Percentiles rank a stretch among this genome's conserved stretches.
These are phyloP conservation scores for Drosophila nigricruria DNA, from an alignment of 2,888 invertebrate genomes.

Conservation along the genomic window DNA sequence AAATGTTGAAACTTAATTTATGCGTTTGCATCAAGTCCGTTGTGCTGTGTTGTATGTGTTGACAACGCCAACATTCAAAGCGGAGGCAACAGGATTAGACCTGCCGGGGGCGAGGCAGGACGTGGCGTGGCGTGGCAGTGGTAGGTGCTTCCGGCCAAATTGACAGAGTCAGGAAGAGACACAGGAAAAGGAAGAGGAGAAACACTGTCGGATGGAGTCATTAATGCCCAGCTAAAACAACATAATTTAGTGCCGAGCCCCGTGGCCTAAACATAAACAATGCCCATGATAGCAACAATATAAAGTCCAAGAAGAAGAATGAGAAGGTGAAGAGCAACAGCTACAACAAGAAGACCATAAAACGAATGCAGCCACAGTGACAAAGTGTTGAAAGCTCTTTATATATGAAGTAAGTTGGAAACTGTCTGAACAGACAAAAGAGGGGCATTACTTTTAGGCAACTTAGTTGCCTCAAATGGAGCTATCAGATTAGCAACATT, in stretches of 20 bases:
- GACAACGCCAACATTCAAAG: conserved; percentile 25
- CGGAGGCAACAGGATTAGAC: not conserved
- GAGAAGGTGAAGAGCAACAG: conserved; percentile 4
- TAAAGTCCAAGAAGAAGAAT: not conserved
- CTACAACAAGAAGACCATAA: conserved; percentile 7
- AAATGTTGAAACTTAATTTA: conserved; percentile 48
- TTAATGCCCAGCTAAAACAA: conserved; percentile 70
- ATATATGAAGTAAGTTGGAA: conserved; percentile 28
- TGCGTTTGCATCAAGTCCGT: conserved; percentile 38
- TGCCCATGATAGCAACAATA: conserved; percentile 47
- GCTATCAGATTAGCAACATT: conserved; percentile 34
- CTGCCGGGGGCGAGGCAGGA: not conserved
- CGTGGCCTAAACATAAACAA: conserved; percentile 66
- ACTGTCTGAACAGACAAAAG: conserved; percentile 3
- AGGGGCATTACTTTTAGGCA: conserved; percentile 25
- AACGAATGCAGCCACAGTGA: conserved; percentile 32
- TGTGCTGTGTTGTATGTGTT: conserved; percentile 13
- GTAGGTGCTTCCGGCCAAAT: conserved; percentile 66
- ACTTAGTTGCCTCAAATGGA: conserved; percentile 36
- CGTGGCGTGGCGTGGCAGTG: not conserved
- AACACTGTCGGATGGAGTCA: conserved; percentile 47
- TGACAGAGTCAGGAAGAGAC: conserved; percentile 25
- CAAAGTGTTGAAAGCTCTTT: conserved; percentile 49
- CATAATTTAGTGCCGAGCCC: conserved; percentile 66
- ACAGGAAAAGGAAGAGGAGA: not conserved